Conservation (phyloP, 2,888 invertebrate species). For the Marronus borbonicus region DNA sequence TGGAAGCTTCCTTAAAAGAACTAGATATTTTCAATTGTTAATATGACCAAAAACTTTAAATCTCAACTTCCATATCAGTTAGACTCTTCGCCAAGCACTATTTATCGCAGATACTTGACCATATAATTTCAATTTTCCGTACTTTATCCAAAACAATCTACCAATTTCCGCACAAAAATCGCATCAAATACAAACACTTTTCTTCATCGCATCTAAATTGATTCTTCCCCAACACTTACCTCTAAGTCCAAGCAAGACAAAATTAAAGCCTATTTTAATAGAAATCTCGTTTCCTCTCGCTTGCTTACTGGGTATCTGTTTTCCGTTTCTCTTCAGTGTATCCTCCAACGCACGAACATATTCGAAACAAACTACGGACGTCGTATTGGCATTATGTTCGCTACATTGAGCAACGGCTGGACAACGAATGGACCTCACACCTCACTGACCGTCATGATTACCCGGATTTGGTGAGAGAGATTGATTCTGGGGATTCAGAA, state of each 20-base stretch:
- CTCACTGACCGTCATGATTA: constrained; percentile 59
- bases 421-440: constrained; percentile 59
- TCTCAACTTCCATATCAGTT: too few relatives aligned
- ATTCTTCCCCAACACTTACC: constrained; percentile 35
- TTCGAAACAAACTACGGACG: constrained; percentile 5
- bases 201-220: constrained; percentile 1
- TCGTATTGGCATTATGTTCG: constrained; percentile 53
- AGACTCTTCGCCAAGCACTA: too few relatives aligned
- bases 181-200: neutral
- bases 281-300: neutral
- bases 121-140: neutral
- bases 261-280: constrained; percentile 30
- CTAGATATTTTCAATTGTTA: too few relatives aligned
- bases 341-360: neutral
- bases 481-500: constrained; percentile 55
- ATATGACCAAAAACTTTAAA: too few relatives aligned
- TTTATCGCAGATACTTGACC: too few relatives aligned
- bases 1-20: too few relatives aligned
- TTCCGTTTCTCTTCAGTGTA: neutral
- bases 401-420: constrained; percentile 55
- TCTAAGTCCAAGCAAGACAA: constrained; percentile 23
- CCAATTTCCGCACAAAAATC: neutral
- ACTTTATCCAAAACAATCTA: neutral
- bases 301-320: neutral
- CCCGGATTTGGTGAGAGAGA: constrained; percentile 57